Conservation (phyloP, 1,140 invertebrate species). For the Drosophila bifasciata region DNA sequence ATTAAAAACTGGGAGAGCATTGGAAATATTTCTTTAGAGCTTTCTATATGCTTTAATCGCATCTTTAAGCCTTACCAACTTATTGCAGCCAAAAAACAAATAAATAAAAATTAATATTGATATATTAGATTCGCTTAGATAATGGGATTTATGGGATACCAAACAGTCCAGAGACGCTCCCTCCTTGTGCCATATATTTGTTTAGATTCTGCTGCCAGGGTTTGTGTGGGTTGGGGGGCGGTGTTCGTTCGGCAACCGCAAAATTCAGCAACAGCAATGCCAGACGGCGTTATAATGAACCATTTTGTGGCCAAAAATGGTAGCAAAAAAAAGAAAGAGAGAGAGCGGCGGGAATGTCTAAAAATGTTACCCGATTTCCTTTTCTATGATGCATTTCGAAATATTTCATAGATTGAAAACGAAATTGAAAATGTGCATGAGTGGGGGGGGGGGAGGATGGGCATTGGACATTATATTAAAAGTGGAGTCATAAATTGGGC, state of each 20-base stretch:
- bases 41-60: too few species aligned
- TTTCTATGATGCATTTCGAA: conserved; percentile 29
- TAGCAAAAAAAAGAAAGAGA: conserved; percentile 24
- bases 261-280: conserved; percentile 69
- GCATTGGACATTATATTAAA: conserved; percentile 77
- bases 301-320: conserved; percentile 59
- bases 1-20: too few species aligned
- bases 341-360: too few species aligned
- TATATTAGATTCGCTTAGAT: neutral
- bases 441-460: conserved; percentile 13
- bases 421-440: conserved; percentile 53
- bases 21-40: too few species aligned
- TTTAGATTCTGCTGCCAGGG: too few species aligned
- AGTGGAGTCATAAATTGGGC: conserved; percentile 67
- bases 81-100: too few species aligned
- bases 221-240: neutral
- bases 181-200: conserved; percentile 8
- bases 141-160: neutral
- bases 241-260: conserved; percentile 43
- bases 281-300: conserved; percentile 68
- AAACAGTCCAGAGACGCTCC: neutral
- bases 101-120: too few species aligned
- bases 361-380: conserved; percentile 30
- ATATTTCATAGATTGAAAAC: conserved; percentile 49
- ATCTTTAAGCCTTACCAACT: too few species aligned